Conservation (phyloP, 2,888 invertebrate species). For the Tillus elongatus region DNA sequence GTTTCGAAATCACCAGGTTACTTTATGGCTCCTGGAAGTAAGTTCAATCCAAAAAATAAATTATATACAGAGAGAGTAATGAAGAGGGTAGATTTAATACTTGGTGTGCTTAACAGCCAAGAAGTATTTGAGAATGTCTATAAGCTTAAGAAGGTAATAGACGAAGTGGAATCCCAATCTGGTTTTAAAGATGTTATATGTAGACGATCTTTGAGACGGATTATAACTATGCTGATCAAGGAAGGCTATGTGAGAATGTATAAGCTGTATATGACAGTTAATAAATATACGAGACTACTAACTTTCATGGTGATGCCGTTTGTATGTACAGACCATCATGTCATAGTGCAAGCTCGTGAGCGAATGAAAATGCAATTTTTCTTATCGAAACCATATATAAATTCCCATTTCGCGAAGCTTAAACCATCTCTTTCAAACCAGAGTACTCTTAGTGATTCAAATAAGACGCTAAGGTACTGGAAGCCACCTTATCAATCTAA, state of each 20-base stretch:
- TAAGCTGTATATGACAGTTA: conserved; percentile 40
- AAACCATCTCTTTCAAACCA: no score
- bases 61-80: neutral
- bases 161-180: conserved; percentile 42
- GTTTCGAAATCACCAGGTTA: neutral
- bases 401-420: no score
- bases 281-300: conserved; percentile 6
- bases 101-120: conserved; percentile 8
- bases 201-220: conserved; percentile 53
- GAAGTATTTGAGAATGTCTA: conserved; percentile 18
- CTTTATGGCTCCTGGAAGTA: neutral
- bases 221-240: conserved; percentile 49
- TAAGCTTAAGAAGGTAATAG: conserved; percentile 46
- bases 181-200: conserved; percentile 51
- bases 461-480: no score
- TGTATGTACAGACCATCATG: neutral
- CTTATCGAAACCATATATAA: no score
- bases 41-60: conserved; percentile 1
- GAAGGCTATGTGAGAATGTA: conserved; percentile 51
- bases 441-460: no score
- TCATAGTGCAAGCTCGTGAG: conserved; percentile 16
- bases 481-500: no score
- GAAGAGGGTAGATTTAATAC: conserved; percentile 4
- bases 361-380: conserved; percentile 47
- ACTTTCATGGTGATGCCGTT: neutral